Percentiles rank a stretch among this genome's conserved stretches.
Evolutionary conservation across 1,140 invertebrate genomes (phyloP).

Genomic region (Drosophila pachea): DNA sequence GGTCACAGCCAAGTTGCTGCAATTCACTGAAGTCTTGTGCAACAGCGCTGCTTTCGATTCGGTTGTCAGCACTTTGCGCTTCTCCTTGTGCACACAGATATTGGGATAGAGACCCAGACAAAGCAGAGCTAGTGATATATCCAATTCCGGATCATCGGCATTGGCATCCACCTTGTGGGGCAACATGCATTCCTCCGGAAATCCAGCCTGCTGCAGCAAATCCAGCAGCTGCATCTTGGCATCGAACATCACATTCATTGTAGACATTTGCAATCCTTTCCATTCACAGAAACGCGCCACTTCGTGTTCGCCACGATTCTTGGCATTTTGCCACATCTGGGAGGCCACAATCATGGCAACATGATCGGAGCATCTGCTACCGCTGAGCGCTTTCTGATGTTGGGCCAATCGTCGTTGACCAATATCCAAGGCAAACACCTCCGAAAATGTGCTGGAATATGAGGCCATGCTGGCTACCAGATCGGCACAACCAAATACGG

Average conservation of each 20-base stretch:
- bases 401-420: slow-evolving; percentile 84
- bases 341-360: slow-evolving; percentile 96
- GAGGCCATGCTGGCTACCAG: slow-evolving; percentile 95
- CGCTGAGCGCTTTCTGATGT: slow-evolving; percentile 90
- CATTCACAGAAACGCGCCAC: slow-evolving; percentile 93
- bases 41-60: slow-evolving; percentile 96
- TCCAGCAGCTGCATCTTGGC: slow-evolving; percentile 94
- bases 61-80: slow-evolving; percentile 96
- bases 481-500: slow-evolving; percentile 92
- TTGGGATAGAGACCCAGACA: slow-evolving; percentile 97
- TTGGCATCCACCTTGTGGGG: slow-evolving; percentile 87
- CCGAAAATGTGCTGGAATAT: slow-evolving; percentile 94
- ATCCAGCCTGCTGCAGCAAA: slow-evolving; percentile 89
- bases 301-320: slow-evolving; percentile 86
- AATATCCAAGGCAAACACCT: slow-evolving; percentile 89
- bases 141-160: slow-evolving; percentile 89
- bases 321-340: slow-evolving; percentile 89
- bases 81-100: slow-evolving; percentile 96
- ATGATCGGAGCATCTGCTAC: slow-evolving; percentile 94
- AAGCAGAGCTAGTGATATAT: slow-evolving; percentile 91
- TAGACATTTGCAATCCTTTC: slow-evolving; percentile 92
- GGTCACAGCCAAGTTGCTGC: slow-evolving; percentile 88
- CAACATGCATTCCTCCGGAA: slow-evolving; percentile 91
- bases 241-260: slow-evolving; percentile 93
- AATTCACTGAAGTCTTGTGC: slow-evolving; percentile 98